These are phyloP conservation scores for Papilio demoleus DNA, from an alignment of 2,888 invertebrate genomes.

Conservation along the genomic window DNA sequence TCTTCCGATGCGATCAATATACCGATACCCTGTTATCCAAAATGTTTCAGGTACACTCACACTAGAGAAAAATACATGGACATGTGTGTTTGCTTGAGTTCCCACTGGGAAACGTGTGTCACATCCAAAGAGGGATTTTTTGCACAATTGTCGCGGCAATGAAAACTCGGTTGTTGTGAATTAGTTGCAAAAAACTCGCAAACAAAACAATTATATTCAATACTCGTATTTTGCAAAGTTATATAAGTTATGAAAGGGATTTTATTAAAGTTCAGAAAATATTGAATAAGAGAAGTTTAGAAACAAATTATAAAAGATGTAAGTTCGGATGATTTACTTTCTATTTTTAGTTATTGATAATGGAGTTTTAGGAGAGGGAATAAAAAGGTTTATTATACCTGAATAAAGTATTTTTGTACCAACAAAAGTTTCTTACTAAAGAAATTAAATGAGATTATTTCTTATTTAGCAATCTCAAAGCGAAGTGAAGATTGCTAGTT, in stretches of 20 bases:
- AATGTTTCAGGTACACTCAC: constrained; percentile 33
- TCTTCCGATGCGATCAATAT: constrained; percentile 76
- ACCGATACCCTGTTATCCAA: constrained; percentile 51
- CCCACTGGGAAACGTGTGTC: neutral
- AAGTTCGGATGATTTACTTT: neutral
- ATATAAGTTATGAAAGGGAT: neutral
- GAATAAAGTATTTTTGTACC: too few relatives aligned
- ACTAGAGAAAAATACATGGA: constrained; percentile 2
- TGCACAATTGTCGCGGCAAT: neutral
- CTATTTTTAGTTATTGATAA: neutral
- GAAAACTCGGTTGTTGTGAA: too few relatives aligned
- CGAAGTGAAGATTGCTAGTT: neutral
- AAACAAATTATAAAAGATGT: neutral
- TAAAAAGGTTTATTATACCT: neutral
- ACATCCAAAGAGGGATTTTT: neutral
- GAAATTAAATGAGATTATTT: neutral
- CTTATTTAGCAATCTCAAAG: neutral
- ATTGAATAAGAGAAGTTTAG: neutral
- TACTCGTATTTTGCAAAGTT: neutral
- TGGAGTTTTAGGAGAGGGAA: neutral
- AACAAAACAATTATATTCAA: neutral
- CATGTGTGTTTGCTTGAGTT: neutral
- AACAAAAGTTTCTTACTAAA: neutral
- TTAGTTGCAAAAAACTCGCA: neutral
- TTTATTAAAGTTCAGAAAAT: neutral